A percentile compares a stretch with the other conserved stretches of the same genome.
phyloP scores from a whole-genome alignment of 2,888 invertebrate species.

The Limnephilus lunatus region DNA sequence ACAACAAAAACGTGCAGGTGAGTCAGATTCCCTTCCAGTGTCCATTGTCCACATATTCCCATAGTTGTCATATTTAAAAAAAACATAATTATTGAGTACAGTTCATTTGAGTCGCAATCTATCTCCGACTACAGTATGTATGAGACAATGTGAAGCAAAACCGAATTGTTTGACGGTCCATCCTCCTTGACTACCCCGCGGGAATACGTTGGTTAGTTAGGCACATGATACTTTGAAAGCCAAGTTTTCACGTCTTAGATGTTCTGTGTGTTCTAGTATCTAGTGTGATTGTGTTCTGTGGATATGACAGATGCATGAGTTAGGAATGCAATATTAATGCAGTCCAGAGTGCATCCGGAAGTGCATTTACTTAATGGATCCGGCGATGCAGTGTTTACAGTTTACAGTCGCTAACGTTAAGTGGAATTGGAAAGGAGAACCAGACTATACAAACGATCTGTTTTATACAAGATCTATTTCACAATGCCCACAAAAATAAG shows the following conservation, averaged over 20 bases:
- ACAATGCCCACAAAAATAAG: background rate
- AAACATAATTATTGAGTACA: too few relatives aligned
- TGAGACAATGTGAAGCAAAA: too few relatives aligned
- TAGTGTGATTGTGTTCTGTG: background rate
- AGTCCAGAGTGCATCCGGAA: slow-evolving; percentile 41
- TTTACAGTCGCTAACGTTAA: slow-evolving; percentile 38
- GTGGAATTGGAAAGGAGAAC: slow-evolving; percentile 39
- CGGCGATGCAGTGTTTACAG: slow-evolving; percentile 37
- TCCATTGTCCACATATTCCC: too few relatives aligned
- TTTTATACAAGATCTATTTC: background rate
- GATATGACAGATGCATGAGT: slow-evolving; percentile 46
- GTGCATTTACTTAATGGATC: slow-evolving; percentile 54
- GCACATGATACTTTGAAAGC: background rate
- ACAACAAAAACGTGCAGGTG: too few relatives aligned
- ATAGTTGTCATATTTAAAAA: too few relatives aligned
- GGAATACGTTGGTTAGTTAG: too few relatives aligned
- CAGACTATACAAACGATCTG: background rate
- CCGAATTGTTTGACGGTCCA: too few relatives aligned
- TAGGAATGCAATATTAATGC: slow-evolving; percentile 53
- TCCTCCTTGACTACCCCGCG: too few relatives aligned
- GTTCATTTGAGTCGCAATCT: too few relatives aligned
- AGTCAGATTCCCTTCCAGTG: too few relatives aligned
- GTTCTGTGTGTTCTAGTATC: background rate
- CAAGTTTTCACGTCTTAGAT: background rate
- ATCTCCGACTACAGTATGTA: too few relatives aligned